Evolutionary conservation across 2,888 invertebrate genomes (phyloP), one percentile per base, ranked within the genome.

Genomic region (Torymus tubicola): DNA sequence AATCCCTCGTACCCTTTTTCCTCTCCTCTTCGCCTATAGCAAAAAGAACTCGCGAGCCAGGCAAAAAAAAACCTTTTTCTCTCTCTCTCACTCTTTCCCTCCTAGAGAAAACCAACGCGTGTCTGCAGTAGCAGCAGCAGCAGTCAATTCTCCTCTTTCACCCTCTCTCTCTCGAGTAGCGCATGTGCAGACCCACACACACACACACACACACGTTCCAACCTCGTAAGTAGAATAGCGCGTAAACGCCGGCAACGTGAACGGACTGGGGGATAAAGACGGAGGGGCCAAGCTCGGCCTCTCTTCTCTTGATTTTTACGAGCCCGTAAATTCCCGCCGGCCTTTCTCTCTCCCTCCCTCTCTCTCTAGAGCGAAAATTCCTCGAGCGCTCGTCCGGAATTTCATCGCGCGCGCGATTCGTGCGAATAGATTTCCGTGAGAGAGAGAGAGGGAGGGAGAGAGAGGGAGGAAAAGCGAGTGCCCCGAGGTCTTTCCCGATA

Each of bases 301-400:
- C 58, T 77, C 79, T 90, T 87, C 90, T 88, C 90, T 90, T 90
- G 90, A 90, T 90, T 90, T 90, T 90, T 90, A 90, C 87, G 90
- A 89, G 87, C 88, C 85, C 88, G 90, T 90, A 90, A 90, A 90
- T 90, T 90, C 88, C 88, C 84, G 84, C 85, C 84, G 81, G 82
- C 81, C 84, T 81, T 82, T 53, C 76, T 58, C 75, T 72, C 60
- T 58, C 16, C 55, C 61, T 4, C 73, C 58, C 67, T 75, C 71
- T 67, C 77, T 60, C 64, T 69, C 78, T 74, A 69, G 74, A 31
- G 31, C 31, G 31, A 31, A 83, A 69, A 82, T 77, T 68, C 64
- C 65, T 31, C 77, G 82, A 81, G 79, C 81, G 73, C 82, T 84
- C 83, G 68, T 84, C 75, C 71, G 83, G 81, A 85, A 85, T 86